Percentiles rank a stretch among this genome's conserved stretches.
These are phyloP conservation scores for Myiotriccus ornatus DNA, from an alignment of 2,797 vertebrate species.

Conservation along the genomic window DNA sequence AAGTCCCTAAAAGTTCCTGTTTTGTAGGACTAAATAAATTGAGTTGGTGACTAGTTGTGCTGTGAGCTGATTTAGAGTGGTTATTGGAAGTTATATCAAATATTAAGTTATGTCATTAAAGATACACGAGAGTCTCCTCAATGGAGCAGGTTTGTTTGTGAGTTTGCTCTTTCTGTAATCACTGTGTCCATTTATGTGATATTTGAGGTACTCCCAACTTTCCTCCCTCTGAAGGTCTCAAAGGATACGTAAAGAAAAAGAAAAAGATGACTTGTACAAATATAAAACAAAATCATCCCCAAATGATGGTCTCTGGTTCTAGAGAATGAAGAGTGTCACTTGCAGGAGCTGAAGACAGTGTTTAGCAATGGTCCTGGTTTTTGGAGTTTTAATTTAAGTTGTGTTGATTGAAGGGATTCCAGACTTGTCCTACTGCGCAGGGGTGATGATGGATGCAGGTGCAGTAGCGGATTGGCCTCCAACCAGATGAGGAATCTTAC, in stretches of 20 bases:
- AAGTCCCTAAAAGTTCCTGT: not conserved
- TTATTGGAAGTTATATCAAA: not conserved
- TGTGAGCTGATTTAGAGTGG: not conserved
- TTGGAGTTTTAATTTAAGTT: not conserved
- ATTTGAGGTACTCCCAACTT: not conserved
- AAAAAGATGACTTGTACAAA: not conserved
- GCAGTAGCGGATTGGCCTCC: not conserved
- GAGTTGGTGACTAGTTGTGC: not conserved
- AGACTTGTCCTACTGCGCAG: not conserved
- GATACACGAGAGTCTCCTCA: not conserved
- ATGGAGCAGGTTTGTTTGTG: not conserved
- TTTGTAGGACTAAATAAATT: not conserved
- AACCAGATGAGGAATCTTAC: not conserved
- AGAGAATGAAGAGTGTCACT: rapidly evolving
- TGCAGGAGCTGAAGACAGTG: not conserved
- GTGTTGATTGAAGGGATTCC: not conserved
- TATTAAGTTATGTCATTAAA: not conserved
- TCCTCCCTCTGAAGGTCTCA: not conserved
- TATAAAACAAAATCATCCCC: not conserved
- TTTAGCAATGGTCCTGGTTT: not conserved
- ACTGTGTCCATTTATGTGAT: not conserved
- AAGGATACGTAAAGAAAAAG: not conserved
- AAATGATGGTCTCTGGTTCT: not conserved
- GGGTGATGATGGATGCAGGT: not conserved
- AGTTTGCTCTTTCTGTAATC: not conserved